A percentile compares a stretch with the other conserved stretches of the same genome.
phyloP scores from a whole-genome alignment of 2,113 vertebrate species.

The Choloepus hoffmanni region DNA sequence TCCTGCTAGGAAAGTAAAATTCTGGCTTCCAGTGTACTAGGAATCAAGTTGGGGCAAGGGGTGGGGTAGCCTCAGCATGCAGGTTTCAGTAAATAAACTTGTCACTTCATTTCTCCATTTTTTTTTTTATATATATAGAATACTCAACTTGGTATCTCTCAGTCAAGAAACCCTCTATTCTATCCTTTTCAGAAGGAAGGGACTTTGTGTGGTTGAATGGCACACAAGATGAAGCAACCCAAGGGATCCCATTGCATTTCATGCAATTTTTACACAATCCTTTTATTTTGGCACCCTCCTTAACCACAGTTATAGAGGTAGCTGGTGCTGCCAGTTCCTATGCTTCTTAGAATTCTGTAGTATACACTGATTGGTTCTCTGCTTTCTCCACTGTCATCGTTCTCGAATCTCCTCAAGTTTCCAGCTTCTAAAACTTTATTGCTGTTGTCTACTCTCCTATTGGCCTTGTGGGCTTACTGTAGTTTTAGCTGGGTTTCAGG shows the following conservation, averaged over 20 bases:
- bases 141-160: neutral
- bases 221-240: neutral
- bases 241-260: neutral
- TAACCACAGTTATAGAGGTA: neutral
- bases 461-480: neutral
- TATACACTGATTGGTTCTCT: neutral
- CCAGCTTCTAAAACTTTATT: neutral
- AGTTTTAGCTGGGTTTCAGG: neutral
- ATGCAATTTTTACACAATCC: neutral
- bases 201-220: too few species aligned
- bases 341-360: neutral
- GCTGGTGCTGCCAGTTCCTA: neutral
- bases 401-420: neutral
- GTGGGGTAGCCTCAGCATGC: neutral
- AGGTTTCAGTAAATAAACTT: neutral
- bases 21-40: neutral
- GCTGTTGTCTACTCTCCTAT: neutral
- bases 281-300: neutral
- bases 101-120: neutral
- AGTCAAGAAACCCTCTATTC: neutral
- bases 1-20: neutral
- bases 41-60: neutral
- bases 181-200: neutral
- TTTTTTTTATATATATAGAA: neutral
- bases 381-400: neutral